These are phyloP conservation scores for Scelioninae gen. 1 DNA, from an alignment of 2,888 invertebrate genomes.

Conservation along the genomic window DNA sequence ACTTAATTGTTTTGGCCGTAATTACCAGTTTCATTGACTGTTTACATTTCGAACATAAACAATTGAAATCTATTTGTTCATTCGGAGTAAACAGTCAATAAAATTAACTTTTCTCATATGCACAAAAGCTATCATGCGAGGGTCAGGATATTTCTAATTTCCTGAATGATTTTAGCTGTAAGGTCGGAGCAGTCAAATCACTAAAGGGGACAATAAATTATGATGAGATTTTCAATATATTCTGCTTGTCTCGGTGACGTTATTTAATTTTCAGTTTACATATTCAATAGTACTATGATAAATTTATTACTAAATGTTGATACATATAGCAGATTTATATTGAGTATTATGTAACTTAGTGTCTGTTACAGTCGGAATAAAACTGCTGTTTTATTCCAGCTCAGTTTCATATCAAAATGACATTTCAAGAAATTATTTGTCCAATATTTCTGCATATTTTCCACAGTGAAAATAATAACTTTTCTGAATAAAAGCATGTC, in stretches of 20 bases:
- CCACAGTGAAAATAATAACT: no score
- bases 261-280: constrained; percentile 26
- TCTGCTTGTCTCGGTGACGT: not conserved
- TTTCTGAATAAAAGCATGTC: no score
- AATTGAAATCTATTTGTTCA: not conserved
- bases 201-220: constrained; percentile 35
- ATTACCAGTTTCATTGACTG: no score
- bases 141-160: constrained; percentile 30
- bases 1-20: no score
- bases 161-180: constrained; percentile 19
- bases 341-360: no score
- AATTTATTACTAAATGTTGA: no score
- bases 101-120: constrained; percentile 4
- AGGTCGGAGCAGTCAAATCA: constrained; percentile 21
- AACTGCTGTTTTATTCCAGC: no score
- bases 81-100: constrained; percentile 5
- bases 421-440: no score
- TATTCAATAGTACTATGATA: constrained; percentile 16
- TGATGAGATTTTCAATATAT: constrained; percentile 31
- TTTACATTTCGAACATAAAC: not conserved
- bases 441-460: no score
- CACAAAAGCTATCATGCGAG: constrained; percentile 13
- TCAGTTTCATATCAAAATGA: no score
- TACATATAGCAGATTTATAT: no score
- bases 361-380: no score